Conservation (phyloP, 2,888 invertebrate genomes). For the Spisula solida region DNA sequence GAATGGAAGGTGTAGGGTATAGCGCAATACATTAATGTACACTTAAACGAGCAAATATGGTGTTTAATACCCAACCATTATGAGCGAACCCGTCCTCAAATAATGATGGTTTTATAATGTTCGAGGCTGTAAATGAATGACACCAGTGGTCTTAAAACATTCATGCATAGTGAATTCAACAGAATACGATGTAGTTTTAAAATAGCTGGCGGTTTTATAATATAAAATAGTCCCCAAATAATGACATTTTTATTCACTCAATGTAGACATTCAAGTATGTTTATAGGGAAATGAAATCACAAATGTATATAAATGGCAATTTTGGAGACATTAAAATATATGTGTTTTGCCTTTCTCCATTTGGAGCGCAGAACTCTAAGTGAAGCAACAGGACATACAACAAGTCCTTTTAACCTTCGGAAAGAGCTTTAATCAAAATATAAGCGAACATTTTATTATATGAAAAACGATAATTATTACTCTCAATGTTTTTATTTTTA, state of each 20-base stretch:
- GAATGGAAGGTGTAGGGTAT: slow-evolving; percentile 5
- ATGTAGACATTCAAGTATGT: slow-evolving; percentile 10
- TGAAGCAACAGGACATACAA: background rate
- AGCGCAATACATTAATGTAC: slow-evolving; percentile 49
- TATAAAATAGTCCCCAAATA: slow-evolving; percentile 7
- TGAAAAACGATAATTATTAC: too few species aligned
- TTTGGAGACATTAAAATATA: slow-evolving; percentile 5
- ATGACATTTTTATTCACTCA: slow-evolving; percentile 24
- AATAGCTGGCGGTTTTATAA: slow-evolving; percentile 19
- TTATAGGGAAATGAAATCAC: slow-evolving; percentile 26
- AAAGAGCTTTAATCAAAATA: too few species aligned
- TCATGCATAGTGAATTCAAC: slow-evolving; percentile 22
- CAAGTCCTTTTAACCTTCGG: too few species aligned
- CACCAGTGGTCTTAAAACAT: slow-evolving; percentile 21
- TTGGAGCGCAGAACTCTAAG: background rate
- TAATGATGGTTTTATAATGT: slow-evolving; percentile 46
- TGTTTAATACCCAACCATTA: slow-evolving; percentile 35
- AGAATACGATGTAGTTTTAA: slow-evolving; percentile 13
- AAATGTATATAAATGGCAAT: slow-evolving; percentile 8
- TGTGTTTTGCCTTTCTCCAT: background rate
- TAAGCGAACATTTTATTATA: too few species aligned
- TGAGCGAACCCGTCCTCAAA: slow-evolving; percentile 27
- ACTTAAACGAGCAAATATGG: slow-evolving; percentile 44
- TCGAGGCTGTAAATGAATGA: slow-evolving; percentile 28
- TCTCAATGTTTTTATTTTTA: too few species aligned